Percentiles rank a stretch among this genome's conserved stretches.
phyloP scores from a whole-genome alignment of 2,113 vertebrate species.

The Poeciliopsis prolifica region DNA sequence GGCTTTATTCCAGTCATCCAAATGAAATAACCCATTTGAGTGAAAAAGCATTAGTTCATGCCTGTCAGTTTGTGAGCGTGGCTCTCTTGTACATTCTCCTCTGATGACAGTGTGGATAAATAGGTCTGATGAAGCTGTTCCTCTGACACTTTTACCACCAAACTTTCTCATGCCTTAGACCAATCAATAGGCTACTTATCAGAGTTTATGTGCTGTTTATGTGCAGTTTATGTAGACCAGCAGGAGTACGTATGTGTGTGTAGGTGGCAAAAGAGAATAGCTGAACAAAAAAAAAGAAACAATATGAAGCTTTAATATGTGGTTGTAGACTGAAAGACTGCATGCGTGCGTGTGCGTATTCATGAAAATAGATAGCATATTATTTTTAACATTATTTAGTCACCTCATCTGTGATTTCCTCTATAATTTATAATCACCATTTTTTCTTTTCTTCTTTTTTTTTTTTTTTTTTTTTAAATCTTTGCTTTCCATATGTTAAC shows the following conservation, averaged over 20 bases:
- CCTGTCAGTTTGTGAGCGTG: conserved; percentile 4
- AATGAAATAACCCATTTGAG: conserved; percentile 15
- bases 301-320: conserved; percentile 15
- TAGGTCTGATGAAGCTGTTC: conserved; percentile 62
- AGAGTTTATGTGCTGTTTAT: too few species aligned
- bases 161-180: conserved; percentile 53
- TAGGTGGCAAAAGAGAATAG: conserved; percentile 2
- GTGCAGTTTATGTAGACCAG: not conserved
- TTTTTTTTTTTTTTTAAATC: too few species aligned
- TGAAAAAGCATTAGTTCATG: conserved; percentile 2
- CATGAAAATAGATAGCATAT: too few species aligned
- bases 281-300: conserved; percentile 17
- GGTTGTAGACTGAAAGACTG: conserved; percentile 17
- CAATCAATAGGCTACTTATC: conserved; percentile 69
- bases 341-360: too few species aligned
- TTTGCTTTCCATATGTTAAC: too few species aligned
- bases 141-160: conserved; percentile 53
- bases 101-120: conserved; percentile 28
- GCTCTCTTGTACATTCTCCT: conserved; percentile 15
- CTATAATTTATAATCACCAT: too few species aligned
- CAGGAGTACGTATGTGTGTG: conserved; percentile 14
- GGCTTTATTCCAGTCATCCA: conserved; percentile 11
- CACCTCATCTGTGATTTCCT: too few species aligned
- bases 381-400: too few species aligned
- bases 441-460: too few species aligned